Percentiles rank a stretch among this genome's conserved stretches.
These are phyloP conservation scores for Drosophila austrosaltans DNA, from an alignment of 2,888 invertebrate genomes.

Conservation along the genomic window DNA sequence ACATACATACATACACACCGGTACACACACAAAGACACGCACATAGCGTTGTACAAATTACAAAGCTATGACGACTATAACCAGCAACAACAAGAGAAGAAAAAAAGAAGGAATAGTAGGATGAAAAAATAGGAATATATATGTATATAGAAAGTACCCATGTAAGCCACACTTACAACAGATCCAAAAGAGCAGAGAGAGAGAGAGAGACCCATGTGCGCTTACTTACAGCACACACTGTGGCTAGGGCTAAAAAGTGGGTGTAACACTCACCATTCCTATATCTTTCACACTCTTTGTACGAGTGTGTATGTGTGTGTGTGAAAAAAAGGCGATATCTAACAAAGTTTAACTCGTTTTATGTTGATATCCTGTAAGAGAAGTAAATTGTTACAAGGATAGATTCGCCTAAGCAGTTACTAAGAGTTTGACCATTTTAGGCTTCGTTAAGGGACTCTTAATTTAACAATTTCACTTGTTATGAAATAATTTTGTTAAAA, in stretches of 20 bases:
- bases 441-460: too few species aligned
- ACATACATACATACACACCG: conserved; percentile 15
- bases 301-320: conserved; percentile 26
- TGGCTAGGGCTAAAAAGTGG: conserved; percentile 22
- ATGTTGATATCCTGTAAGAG: conserved; percentile 39
- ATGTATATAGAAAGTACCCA: conserved; percentile 41
- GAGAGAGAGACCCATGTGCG: conserved; percentile 46
- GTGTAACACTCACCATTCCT: conserved; percentile 18
- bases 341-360: conserved; percentile 71
- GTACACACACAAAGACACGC: conserved; percentile 4
- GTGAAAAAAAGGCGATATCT: conserved; percentile 66
- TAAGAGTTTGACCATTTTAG: neutral
- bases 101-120: neutral
- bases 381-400: neutral
- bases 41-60: conserved; percentile 59
- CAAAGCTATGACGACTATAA: conserved; percentile 75
- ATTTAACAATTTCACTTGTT: neutral
- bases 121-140: neutral
- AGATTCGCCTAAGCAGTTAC: neutral
- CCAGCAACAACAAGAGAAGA: conserved; percentile 49
- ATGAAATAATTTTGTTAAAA: neutral
- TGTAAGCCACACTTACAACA: conserved; percentile 74
- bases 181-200: conserved; percentile 25
- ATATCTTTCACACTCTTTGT: neutral
- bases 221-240: conserved; percentile 74